A percentile compares a stretch with the other conserved stretches of the same genome.
Conservation (phyloP, 2,888 invertebrate genomes). For the Hoplodrina ambigua region DNA sequence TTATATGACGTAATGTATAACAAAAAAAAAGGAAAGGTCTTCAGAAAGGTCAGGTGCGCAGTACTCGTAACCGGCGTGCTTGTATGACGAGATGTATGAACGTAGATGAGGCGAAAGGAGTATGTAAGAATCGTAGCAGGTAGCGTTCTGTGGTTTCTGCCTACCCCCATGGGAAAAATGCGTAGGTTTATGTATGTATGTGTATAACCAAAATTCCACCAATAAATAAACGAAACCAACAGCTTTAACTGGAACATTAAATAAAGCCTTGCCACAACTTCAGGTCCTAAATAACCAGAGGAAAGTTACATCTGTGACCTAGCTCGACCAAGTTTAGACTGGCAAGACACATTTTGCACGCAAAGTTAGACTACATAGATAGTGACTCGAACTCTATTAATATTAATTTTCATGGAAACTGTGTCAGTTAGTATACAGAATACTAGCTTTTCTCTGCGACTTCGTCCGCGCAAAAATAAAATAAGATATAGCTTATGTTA, state of each 20-base stretch:
- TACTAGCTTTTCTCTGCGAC: neutral
- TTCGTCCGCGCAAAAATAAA: no score
- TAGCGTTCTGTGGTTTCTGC: no score
- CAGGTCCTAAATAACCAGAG: slow-evolving; percentile 12
- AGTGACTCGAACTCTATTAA: slow-evolving; percentile 39
- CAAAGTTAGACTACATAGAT: slow-evolving; percentile 33
- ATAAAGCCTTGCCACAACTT: slow-evolving; percentile 30
- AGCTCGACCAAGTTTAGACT: slow-evolving; percentile 28
- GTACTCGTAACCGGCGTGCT: no score
- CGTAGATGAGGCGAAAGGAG: no score
- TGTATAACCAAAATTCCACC: slow-evolving; percentile 2
- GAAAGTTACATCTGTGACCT: slow-evolving; percentile 40
- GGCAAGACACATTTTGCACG: slow-evolving; percentile 25
- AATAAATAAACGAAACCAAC: neutral
- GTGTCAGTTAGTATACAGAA: slow-evolving; percentile 5
- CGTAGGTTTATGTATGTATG: no score
- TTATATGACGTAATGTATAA: no score
- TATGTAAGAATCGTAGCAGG: no score
- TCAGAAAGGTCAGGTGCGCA: no score
- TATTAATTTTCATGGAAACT: slow-evolving; percentile 52
- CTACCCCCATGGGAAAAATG: no score
- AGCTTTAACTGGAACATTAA: slow-evolving; percentile 19
- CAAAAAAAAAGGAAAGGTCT: no score
- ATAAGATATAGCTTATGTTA: no score
- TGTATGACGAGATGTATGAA: no score